Percentiles rank a stretch among this genome's conserved stretches.
These are phyloP conservation scores for Recurvirostra avosetta DNA, from an alignment of 2,113 vertebrate genomes.

Conservation along the genomic window DNA sequence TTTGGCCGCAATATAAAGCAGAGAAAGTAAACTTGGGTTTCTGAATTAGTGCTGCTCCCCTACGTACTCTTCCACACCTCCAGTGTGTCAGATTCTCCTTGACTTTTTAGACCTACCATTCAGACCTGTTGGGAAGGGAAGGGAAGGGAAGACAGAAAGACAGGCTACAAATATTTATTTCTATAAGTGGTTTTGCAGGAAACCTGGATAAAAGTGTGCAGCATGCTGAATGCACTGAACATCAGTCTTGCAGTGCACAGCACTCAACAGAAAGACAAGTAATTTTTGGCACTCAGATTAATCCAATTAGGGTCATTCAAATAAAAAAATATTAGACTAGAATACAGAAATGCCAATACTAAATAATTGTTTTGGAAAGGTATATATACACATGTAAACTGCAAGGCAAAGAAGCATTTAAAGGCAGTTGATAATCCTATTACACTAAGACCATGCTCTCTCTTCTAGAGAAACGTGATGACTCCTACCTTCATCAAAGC, in stretches of 20 bases:
- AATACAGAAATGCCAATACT: neutral
- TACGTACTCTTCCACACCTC: neutral
- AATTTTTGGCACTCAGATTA: neutral
- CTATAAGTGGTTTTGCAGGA: neutral
- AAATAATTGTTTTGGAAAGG: neutral
- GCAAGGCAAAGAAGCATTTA: neutral
- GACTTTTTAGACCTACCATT: neutral
- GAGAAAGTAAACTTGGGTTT: neutral
- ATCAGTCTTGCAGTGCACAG: neutral
- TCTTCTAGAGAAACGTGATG: neutral
- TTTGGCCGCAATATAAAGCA: neutral
- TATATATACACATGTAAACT: neutral
- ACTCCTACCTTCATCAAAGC: neutral
- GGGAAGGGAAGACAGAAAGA: neutral
- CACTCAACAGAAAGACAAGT: neutral
- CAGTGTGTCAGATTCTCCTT: neutral
- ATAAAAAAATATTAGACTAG: neutral
- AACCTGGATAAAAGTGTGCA: neutral
- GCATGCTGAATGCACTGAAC: neutral
- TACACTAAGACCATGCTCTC: neutral
- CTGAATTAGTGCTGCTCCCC: neutral
- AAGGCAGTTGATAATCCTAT: neutral
- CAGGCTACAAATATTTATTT: neutral
- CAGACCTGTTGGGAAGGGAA: neutral
- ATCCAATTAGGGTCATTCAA: neutral